phyloP scores from a whole-genome alignment of 92 coral and sea anemone genomes.

The Umimayanthus chanpuru region DNA sequence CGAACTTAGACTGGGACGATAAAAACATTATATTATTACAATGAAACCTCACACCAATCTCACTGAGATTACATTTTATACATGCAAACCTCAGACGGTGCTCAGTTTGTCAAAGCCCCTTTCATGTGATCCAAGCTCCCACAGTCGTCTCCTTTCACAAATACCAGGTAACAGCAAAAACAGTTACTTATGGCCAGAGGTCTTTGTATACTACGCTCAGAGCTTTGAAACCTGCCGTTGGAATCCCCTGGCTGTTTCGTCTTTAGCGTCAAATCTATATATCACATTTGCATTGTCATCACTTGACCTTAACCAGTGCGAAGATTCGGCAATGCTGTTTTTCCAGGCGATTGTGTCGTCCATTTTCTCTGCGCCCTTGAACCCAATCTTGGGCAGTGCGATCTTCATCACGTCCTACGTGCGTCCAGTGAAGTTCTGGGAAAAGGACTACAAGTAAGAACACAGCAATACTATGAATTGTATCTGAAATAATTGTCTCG shows the following conservation, averaged over 20 bases:
- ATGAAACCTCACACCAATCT: too few relatives aligned
- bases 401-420: conserved; percentile 95
- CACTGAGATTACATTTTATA: too few relatives aligned
- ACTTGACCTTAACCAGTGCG: conserved; percentile 54
- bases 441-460: conserved; percentile 95
- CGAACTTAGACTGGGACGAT: too few relatives aligned
- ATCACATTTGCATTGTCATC: neutral
- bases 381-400: conserved; percentile 96
- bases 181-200: too few relatives aligned
- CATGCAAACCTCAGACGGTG: too few relatives aligned
- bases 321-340: conserved; percentile 97
- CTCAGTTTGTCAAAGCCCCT: too few relatives aligned
- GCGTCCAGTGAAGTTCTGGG: conserved; percentile 99
- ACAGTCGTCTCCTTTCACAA: too few relatives aligned
- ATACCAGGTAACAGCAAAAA: too few relatives aligned
- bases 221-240: too few relatives aligned
- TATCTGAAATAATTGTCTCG: neutral
- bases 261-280: neutral
- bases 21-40: too few relatives aligned
- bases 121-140: too few relatives aligned
- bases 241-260: neutral
- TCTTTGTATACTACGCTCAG: neutral
- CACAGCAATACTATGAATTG: neutral
- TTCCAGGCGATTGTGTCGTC: conserved; percentile 95
- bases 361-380: conserved; percentile 89